Conservation (phyloP, 2,797 vertebrate species). For the Enteromius viviparus region DNA sequence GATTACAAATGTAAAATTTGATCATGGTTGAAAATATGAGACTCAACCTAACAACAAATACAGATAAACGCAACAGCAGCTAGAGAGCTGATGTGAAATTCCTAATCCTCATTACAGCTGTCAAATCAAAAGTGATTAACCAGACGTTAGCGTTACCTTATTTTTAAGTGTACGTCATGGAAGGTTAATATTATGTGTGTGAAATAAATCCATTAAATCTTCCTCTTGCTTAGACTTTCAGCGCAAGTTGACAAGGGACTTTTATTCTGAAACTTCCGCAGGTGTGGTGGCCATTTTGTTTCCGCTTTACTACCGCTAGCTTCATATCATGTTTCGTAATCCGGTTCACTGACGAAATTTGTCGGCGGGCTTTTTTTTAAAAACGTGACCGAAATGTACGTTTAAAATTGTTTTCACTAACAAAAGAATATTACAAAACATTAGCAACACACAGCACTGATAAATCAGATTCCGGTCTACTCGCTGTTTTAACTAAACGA, state of each 20-base stretch:
- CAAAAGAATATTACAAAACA: not conserved
- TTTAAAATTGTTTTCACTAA: slow-evolving; percentile 1
- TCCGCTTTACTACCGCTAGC: not conserved
- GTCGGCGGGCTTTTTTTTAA: slow-evolving; percentile 51
- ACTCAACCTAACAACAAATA: slow-evolving; percentile 19
- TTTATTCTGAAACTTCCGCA: slow-evolving; percentile 46
- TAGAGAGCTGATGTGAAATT: slow-evolving; percentile 46
- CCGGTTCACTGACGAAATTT: slow-evolving; percentile 20
- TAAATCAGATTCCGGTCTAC: not conserved
- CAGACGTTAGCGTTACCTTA: not conserved
- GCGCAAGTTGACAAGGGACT: not conserved
- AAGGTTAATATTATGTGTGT: not conserved
- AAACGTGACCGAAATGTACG: slow-evolving; percentile 21
- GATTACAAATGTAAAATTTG: slow-evolving; percentile 3
- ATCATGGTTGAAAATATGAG: not conserved
- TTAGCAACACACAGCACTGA: not conserved
- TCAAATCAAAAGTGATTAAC: slow-evolving; percentile 40
- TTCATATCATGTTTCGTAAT: slow-evolving; percentile 46
- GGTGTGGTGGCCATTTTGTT: slow-evolving; percentile 40
- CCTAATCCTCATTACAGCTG: not conserved
- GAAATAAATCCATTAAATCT: not conserved
- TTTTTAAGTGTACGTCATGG: slow-evolving; percentile 17
- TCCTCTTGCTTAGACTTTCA: too few species aligned
- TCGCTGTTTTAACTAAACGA: slow-evolving; percentile 11
- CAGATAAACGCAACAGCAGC: not conserved